Conservation (phyloP, 2,797 vertebrate genomes). For the Rhodeus uyekii region DNA sequence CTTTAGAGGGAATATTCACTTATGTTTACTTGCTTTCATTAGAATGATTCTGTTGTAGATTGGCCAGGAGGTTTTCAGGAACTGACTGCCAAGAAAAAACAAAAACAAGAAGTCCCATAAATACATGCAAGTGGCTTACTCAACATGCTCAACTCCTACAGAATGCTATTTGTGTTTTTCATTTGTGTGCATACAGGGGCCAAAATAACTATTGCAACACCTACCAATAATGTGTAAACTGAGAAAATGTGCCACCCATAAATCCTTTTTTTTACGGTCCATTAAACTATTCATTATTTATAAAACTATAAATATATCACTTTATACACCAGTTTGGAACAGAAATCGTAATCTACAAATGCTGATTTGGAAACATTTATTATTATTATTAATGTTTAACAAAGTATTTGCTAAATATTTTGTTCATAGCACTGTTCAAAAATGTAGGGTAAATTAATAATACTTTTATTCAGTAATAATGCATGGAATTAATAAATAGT, state of each 20-base stretch:
- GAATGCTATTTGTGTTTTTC: constrained; percentile 8
- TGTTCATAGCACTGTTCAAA: background rate
- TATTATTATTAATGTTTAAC: background rate
- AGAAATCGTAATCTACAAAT: background rate
- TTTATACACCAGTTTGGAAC: background rate
- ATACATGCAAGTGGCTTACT: background rate
- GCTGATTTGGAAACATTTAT: background rate
- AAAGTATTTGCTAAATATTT: background rate
- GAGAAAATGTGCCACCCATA: background rate
- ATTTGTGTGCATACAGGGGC: background rate
- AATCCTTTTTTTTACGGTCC: background rate
- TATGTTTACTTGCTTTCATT: constrained; percentile 25
- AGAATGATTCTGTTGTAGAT: constrained; percentile 11
- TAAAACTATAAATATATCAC: background rate
- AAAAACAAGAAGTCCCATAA: background rate
- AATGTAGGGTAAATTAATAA: background rate
- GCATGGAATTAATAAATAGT: too few relatives aligned
- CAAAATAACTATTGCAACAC: constrained; percentile 24
- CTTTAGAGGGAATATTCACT: constrained; percentile 15
- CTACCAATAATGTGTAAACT: background rate
- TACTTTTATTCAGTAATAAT: too few relatives aligned
- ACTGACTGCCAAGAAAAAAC: background rate
- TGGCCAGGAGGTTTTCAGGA: constrained; percentile 3
- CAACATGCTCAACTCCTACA: background rate
- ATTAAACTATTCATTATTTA: background rate